phyloP scores from a whole-genome alignment of 2,888 invertebrate species.

The Trissoscelio sp. region DNA sequence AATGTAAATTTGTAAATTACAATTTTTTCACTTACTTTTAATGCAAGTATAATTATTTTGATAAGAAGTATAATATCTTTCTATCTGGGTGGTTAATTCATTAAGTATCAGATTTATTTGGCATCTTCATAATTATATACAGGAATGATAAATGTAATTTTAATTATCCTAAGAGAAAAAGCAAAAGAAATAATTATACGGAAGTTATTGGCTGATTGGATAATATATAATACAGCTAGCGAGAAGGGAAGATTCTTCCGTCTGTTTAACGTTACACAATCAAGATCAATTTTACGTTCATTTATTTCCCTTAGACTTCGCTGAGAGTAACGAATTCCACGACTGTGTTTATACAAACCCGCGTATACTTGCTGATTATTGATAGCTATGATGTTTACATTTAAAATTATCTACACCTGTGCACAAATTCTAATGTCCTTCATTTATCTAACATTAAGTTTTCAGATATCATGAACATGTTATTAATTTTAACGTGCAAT shows the following conservation, averaged over 20 bases:
- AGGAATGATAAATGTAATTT: conserved; percentile 40
- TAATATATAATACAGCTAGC: conserved; percentile 19
- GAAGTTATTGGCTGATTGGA: conserved; percentile 50
- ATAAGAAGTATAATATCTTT: conserved; percentile 9
- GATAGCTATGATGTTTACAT: conserved; percentile 45
- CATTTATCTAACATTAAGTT: too few relatives aligned
- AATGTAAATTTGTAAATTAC: neutral
- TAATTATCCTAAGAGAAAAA: conserved; percentile 28
- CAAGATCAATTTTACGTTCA: conserved; percentile 65
- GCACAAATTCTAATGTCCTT: too few relatives aligned
- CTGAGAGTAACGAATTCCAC: conserved; percentile 45
- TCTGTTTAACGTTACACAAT: conserved; percentile 67
- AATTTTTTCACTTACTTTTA: neutral
- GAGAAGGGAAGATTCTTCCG: conserved; percentile 38
- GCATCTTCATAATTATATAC: conserved; percentile 23
- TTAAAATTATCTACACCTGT: too few relatives aligned
- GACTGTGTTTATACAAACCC: conserved; percentile 41
- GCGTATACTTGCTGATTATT: conserved; percentile 47
- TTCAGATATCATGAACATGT: too few relatives aligned
- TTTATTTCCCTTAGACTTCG: conserved; percentile 61
- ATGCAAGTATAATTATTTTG: neutral
- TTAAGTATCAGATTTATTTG: conserved; percentile 27
- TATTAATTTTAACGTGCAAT: too few relatives aligned
- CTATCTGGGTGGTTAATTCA: conserved; percentile 30
- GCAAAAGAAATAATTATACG: conserved; percentile 32